Percentiles rank a stretch among this genome's conserved stretches.
Evolutionary conservation across 2,888 invertebrate genomes (phyloP).

Genomic region (Caenorhabditis sp.): DNA sequence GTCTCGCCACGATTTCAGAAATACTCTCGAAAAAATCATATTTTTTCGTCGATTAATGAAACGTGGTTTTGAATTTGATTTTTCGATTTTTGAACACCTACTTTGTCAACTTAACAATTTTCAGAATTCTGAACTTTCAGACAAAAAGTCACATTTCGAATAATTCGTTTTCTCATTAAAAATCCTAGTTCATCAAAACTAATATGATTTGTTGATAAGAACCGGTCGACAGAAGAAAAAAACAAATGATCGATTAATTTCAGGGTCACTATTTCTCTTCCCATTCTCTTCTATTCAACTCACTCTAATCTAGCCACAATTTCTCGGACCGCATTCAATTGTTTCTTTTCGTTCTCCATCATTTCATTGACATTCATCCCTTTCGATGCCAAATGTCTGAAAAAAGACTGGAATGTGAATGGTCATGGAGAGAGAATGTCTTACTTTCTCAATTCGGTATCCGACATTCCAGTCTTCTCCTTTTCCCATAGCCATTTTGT

Average conservation of each 20-base stretch:
- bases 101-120: too few relatives aligned
- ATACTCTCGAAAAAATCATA: too few relatives aligned
- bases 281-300: constrained; percentile 10
- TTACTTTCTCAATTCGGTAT: constrained; percentile 38
- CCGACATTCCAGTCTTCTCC: constrained; percentile 36
- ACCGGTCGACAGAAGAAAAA: not conserved
- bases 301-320: constrained; percentile 35
- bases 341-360: constrained; percentile 45
- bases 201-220: not conserved
- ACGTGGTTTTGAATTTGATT: too few relatives aligned
- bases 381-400: constrained; percentile 36
- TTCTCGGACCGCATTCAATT: constrained; percentile 43
- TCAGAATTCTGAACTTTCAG: too few relatives aligned
- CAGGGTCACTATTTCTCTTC: not conserved
- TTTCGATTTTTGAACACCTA: too few relatives aligned
- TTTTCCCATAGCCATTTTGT: constrained; percentile 55
- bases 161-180: too few relatives aligned
- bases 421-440: not conserved
- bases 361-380: constrained; percentile 41
- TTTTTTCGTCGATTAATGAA: too few relatives aligned
- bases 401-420: constrained; percentile 1
- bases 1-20: too few relatives aligned
- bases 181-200: too few relatives aligned
- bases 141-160: too few relatives aligned
- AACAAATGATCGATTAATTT: not conserved